phyloP scores from a whole-genome alignment of 2,888 invertebrate genomes.

The Cordilura impudica region DNA sequence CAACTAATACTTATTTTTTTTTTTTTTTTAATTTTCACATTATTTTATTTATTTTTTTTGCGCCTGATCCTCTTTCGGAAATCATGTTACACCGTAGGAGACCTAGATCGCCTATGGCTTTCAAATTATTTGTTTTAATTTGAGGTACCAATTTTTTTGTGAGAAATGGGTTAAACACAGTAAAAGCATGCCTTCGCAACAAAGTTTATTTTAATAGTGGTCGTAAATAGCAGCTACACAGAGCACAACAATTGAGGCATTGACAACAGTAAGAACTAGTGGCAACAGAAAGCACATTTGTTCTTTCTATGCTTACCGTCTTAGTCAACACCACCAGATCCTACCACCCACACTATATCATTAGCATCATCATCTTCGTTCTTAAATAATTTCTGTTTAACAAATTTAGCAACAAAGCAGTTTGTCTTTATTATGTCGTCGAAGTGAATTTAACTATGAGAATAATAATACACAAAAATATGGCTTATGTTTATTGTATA shows the following conservation, averaged over 20 bases:
- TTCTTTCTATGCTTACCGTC: neutral
- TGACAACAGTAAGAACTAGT: constrained; percentile 18
- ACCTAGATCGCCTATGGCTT: too few relatives aligned
- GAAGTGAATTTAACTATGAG: neutral
- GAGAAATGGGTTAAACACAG: constrained; percentile 63
- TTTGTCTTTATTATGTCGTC: constrained; percentile 49
- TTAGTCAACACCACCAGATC: neutral
- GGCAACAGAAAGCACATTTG: constrained; percentile 13
- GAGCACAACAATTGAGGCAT: neutral
- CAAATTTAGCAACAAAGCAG: too few relatives aligned
- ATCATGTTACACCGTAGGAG: too few relatives aligned
- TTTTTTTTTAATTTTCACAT: too few relatives aligned
- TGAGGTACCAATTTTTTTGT: too few relatives aligned
- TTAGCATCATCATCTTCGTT: neutral
- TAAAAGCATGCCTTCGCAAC: neutral
- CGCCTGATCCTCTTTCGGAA: too few relatives aligned
- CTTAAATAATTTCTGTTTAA: neutral
- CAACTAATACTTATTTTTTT: too few relatives aligned
- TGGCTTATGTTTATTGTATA: neutral
- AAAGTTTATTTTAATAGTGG: constrained; percentile 64
- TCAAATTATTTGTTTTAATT: too few relatives aligned
- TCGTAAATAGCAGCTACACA: constrained; percentile 2
- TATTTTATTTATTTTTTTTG: too few relatives aligned
- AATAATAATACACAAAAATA: neutral
- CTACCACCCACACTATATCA: neutral